Evolutionary conservation across 2,113 vertebrate genomes (phyloP).

Genomic region (Dicrurus megarhynchus): DNA sequence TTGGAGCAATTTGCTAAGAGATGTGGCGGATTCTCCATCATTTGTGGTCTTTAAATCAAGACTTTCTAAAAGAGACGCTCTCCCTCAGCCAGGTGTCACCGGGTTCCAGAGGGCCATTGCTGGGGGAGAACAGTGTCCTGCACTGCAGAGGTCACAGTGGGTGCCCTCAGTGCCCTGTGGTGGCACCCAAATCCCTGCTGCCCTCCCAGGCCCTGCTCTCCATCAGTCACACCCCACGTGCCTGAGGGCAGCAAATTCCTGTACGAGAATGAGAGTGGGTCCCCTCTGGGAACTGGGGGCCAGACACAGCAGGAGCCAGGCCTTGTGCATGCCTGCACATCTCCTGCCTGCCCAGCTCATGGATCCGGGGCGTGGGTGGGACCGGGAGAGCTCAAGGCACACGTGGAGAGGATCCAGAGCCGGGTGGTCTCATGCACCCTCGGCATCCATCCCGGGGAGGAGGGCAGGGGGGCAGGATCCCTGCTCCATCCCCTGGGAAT

Average conservation of each 20-base stretch:
- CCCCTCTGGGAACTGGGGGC: not conserved
- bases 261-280: not conserved
- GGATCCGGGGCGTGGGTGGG: not conserved
- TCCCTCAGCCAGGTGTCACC: not conserved
- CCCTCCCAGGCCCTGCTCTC: not conserved
- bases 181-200: not conserved
- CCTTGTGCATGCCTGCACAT: rapidly evolving
- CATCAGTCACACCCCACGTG: not conserved
- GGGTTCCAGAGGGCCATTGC: not conserved
- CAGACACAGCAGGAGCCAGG: not conserved
- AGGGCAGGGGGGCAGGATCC: not conserved
- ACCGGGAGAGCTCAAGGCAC: rapidly evolving
- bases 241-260: not conserved
- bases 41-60: conserved; percentile 32
- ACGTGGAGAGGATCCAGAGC: not conserved
- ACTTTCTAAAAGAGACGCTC: not conserved
- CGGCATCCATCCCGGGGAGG: not conserved
- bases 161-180: not conserved
- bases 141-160: not conserved
- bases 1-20: conserved; percentile 53
- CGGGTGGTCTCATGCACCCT: rapidly evolving
- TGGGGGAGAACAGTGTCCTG: not conserved
- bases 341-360: not conserved
- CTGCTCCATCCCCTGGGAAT: not conserved
- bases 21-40: conserved; percentile 49